Conservation (phyloP, 2,797 vertebrate species). For the Craterocephalus amniculus region DNA sequence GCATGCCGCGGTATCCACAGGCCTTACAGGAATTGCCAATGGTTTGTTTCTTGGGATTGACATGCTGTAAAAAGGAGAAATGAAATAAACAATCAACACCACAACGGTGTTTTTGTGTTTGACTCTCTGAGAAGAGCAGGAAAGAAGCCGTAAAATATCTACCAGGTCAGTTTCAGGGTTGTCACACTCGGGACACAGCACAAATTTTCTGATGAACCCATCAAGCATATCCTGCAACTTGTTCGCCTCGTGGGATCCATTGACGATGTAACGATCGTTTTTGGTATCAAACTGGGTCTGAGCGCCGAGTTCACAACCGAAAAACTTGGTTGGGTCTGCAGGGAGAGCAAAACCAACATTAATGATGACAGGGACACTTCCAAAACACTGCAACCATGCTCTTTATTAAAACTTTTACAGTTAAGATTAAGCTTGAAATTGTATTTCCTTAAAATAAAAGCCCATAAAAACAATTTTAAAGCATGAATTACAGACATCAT, state of each 20-base stretch:
- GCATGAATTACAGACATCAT: no score
- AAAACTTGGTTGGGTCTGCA: slow-evolving; percentile 99
- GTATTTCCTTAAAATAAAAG: no score
- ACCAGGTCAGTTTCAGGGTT: slow-evolving; percentile 99
- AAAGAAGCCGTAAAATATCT: slow-evolving; percentile 40
- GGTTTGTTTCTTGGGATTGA: slow-evolving; percentile 99
- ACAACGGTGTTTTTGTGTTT: neutral
- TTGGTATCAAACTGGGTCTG: slow-evolving; percentile 99
- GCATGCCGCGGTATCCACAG: slow-evolving; percentile 98
- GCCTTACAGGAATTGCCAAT: slow-evolving; percentile 99
- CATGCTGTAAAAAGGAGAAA: slow-evolving; percentile 83
- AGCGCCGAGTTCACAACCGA: slow-evolving; percentile 99
- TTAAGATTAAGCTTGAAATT: no score
- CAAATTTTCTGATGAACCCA: slow-evolving; percentile 99
- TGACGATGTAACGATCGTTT: slow-evolving; percentile 99
- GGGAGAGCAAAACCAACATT: neutral
- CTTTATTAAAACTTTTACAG: neutral
- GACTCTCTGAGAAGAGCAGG: neutral
- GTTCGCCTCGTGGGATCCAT: slow-evolving; percentile 99
- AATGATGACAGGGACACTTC: neutral
- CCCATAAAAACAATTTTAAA: no score
- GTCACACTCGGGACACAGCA: slow-evolving; percentile 99
- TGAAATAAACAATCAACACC: neutral
- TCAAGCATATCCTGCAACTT: slow-evolving; percentile 99
- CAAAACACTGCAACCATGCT: neutral